Conservation (phyloP, 2,888 invertebrate species). For the Diogma glabrata region DNA sequence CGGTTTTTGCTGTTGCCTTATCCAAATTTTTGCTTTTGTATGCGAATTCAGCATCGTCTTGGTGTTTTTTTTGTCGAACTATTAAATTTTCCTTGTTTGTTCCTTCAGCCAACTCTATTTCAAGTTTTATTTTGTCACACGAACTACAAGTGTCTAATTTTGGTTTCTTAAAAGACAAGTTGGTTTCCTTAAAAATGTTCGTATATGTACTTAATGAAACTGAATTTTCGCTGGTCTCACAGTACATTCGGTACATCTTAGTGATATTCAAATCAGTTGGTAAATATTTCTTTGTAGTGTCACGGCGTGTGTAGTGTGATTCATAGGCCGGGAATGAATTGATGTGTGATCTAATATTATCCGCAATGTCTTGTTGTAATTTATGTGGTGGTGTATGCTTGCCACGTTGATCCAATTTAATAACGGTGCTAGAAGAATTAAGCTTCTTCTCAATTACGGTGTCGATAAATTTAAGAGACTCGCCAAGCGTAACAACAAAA, state of each 20-base stretch:
- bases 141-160: constrained; percentile 2
- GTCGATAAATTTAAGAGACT: not conserved
- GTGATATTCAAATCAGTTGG: not conserved
- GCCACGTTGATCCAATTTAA: not conserved
- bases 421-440: not conserved
- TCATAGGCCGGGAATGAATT: not conserved
- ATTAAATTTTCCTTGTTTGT: not conserved
- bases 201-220: not conserved
- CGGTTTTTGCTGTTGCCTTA: not conserved
- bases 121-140: not conserved
- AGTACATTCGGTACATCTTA: not conserved
- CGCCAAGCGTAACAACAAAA: not conserved
- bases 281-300: not conserved
- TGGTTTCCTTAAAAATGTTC: not conserved
- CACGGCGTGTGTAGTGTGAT: not conserved
- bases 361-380: not conserved
- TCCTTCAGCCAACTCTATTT: not conserved
- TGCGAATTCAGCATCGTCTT: not conserved
- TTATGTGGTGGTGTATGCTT: not conserved
- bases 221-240: not conserved
- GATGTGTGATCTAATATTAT: not conserved
- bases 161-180: constrained; percentile 1
- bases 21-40: not conserved
- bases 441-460: not conserved
- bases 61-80: not conserved